Conservation (phyloP, 2,797 vertebrate genomes). For the Enteromius trimaculatus region DNA sequence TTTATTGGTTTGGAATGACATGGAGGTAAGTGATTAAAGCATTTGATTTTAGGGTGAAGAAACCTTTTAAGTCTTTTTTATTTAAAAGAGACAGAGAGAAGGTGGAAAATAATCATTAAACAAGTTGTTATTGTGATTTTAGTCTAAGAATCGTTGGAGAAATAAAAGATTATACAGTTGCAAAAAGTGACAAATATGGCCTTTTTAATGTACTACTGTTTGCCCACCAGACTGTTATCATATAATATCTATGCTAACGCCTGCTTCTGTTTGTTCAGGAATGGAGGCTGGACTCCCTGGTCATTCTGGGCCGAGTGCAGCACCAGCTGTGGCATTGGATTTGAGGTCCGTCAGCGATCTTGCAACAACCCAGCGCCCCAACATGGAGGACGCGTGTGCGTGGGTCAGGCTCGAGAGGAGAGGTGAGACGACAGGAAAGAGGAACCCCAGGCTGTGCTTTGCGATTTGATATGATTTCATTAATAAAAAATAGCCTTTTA, state of each 20-base stretch:
- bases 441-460: not conserved
- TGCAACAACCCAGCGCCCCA: conserved; percentile 94
- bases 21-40: no score
- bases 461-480: not conserved
- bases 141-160: not conserved
- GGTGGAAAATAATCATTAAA: not conserved
- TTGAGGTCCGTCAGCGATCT: conserved; percentile 92
- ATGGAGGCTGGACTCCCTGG: conserved; percentile 96
- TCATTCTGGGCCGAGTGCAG: conserved; percentile 94
- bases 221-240: not conserved
- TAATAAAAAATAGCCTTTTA: not conserved
- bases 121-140: not conserved
- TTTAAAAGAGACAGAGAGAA: not conserved
- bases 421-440: conserved; percentile 74
- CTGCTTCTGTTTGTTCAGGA: conserved; percentile 75
- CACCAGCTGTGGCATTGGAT: conserved; percentile 94
- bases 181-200: not conserved
- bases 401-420: conserved; percentile 93
- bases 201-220: not conserved
- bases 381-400: conserved; percentile 91
- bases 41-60: no score
- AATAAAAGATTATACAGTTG: no score
- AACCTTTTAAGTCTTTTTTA: not conserved
- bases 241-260: not conserved
- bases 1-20: no score